These are phyloP conservation scores for Anas flavirostris DNA, from an alignment of 2,797 vertebrate genomes.

Conservation along the genomic window DNA sequence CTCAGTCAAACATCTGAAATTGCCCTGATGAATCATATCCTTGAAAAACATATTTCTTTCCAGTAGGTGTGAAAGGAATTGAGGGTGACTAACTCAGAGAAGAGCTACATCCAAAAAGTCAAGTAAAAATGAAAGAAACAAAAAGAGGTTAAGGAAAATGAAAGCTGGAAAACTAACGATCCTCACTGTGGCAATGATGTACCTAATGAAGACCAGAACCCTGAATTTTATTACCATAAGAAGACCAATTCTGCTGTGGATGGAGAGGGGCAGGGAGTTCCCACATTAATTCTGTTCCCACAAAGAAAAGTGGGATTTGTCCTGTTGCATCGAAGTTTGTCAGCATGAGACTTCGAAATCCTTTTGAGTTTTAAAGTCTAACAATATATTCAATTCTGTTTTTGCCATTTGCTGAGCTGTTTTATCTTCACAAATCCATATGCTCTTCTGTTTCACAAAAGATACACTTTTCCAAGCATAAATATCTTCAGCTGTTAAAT, in stretches of 20 bases:
- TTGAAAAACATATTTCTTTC: constrained; percentile 9
- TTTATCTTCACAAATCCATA: constrained; percentile 53
- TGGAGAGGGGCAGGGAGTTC: background rate
- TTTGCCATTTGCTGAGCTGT: constrained; percentile 14
- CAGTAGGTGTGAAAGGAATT: background rate
- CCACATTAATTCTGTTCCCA: constrained; percentile 40
- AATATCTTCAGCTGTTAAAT: constrained; percentile 41
- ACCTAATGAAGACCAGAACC: constrained; percentile 48
- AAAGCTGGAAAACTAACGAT: background rate
- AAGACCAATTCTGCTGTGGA: background rate
- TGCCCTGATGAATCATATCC: background rate
- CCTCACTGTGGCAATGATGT: background rate
- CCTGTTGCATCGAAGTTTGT: constrained; percentile 40
- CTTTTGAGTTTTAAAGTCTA: constrained; percentile 30
- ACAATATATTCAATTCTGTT: constrained; percentile 10
- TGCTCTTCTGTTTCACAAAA: constrained; percentile 10
- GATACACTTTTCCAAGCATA: background rate
- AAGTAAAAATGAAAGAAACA: background rate
- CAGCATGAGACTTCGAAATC: constrained; percentile 43
- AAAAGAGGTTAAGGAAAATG: background rate
- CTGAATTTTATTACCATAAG: background rate
- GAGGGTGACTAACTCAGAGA: constrained; percentile 2
- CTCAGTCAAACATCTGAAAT: background rate
- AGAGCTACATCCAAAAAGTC: background rate
- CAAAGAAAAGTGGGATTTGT: constrained; percentile 45